Percentiles rank a stretch among this genome's conserved stretches.
Evolutionary conservation across 2,797 vertebrate species (phyloP).

Genomic region (Syngnathus acus): DNA sequence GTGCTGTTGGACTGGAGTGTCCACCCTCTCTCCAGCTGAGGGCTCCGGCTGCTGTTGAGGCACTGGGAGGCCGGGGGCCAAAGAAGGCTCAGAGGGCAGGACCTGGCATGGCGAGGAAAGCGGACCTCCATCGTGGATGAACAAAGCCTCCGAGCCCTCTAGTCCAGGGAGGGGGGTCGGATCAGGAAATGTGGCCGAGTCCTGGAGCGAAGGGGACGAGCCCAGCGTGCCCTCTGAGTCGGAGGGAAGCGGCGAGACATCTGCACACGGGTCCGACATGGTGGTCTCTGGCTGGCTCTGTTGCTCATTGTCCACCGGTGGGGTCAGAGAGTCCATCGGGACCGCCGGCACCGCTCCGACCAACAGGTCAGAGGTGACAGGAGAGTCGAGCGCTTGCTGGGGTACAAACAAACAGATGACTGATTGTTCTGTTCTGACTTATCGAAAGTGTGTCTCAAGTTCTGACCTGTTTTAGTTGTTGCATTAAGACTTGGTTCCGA

Average conservation of each 20-base stretch:
- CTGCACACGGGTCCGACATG: slow-evolving; percentile 35
- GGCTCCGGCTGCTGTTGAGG: slow-evolving; percentile 54
- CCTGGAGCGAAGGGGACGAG: slow-evolving; percentile 47
- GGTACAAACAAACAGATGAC: slow-evolving; percentile 1
- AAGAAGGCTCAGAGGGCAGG: slow-evolving; percentile 15
- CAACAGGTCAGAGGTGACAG: slow-evolving; percentile 48
- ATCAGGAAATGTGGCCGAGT: slow-evolving; percentile 1
- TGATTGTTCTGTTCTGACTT: not conserved
- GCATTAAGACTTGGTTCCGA: slow-evolving; percentile 64
- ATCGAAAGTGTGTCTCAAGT: no score
- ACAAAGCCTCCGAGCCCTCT: slow-evolving; percentile 32
- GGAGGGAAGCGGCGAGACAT: slow-evolving; percentile 48
- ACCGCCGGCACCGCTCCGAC: slow-evolving; percentile 44
- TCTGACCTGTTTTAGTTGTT: slow-evolving; percentile 66
- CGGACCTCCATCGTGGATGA: slow-evolving; percentile 18
- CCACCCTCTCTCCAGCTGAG: slow-evolving; percentile 37
- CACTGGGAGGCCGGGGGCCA: slow-evolving; percentile 39
- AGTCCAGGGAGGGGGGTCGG: slow-evolving; percentile 14
- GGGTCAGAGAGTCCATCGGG: slow-evolving; percentile 48
- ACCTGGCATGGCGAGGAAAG: slow-evolving; percentile 18
- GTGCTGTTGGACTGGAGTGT: slow-evolving; percentile 54
- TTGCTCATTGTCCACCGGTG: slow-evolving; percentile 38
- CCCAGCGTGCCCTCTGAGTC: slow-evolving; percentile 29
- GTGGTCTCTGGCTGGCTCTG: slow-evolving; percentile 40
- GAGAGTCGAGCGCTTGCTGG: slow-evolving; percentile 60